Evolutionary conservation across 64 coral and sea anemone genomes (phyloP), one percentile per base, ranked within the genome.

Genomic region (Stichodactyla helianthus): DNA sequence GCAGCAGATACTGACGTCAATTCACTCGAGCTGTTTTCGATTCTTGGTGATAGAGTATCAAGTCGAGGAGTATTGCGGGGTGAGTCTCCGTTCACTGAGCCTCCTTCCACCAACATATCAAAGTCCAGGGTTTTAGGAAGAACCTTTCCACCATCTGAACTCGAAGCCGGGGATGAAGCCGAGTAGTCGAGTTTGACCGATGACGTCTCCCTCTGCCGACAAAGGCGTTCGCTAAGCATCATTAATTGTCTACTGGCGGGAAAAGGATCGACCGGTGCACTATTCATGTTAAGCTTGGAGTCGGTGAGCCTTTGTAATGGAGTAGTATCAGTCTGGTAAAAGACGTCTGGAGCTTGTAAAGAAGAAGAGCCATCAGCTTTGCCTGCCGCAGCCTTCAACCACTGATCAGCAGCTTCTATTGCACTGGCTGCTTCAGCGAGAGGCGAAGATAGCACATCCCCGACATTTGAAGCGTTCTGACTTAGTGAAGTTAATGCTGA

Each of bases 171-270:
- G 54, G 90, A 92, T 50, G 76, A 71, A 50, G 60, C 84, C 51
- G 57, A 63, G 44, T 65, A 74, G 14, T 82, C n/a, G 70, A 68
- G 58, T 31, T 17, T 82, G 10, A 71, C 65, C 5, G 77, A 35
- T 16, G 79, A 12, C 26, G 76, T 19, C 1, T 92, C 84, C 14
- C 90, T 82, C 22, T 87, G 84, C 54, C 85, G 52, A 61, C 74
- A 22, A n/a, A 83, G 18, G 6, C 90, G 90, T 53, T 92, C 90
- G 71, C 90, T 92, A n/a, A 92, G 64, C 77, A 92, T 65, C 18
- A 92, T 92, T 51, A 92, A 51, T 52, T 87, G 84, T 28, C 90
- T 82, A 60, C 90, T 92, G 59, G 90, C 90, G 13, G 90, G 80
- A 20, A 92, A 92, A 18, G 19, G 83, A 19, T 84, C 83, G 27